These are phyloP conservation scores for Psittacula cyanocephala DNA, from an alignment of 2,113 vertebrate species.

Conservation along the genomic window DNA sequence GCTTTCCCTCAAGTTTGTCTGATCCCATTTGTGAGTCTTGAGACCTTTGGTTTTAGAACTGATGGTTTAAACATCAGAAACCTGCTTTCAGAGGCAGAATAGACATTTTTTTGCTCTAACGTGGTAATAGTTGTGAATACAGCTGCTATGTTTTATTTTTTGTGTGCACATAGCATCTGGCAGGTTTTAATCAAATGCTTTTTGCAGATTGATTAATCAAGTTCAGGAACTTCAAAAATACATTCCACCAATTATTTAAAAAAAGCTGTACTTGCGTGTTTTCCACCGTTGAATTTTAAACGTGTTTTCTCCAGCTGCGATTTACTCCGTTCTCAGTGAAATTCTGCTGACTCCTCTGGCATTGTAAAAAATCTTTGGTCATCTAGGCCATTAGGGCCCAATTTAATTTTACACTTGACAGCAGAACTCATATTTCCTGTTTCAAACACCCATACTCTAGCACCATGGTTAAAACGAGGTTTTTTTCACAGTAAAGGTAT, in stretches of 20 bases:
- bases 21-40: neutral
- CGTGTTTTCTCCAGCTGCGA: neutral
- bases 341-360: neutral
- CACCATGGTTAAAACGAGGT: neutral
- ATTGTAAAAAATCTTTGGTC: neutral
- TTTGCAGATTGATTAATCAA: constrained; percentile 49
- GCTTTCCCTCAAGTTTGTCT: neutral
- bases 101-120: neutral
- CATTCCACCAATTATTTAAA: constrained; percentile 5
- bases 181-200: constrained; percentile 15
- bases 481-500: neutral
- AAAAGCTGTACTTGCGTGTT: neutral
- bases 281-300: constrained; percentile 43
- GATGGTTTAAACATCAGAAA: neutral
- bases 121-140: neutral
- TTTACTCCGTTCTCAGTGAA: neutral
- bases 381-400: neutral
- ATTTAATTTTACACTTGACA: neutral
- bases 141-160: neutral
- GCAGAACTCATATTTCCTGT: neutral
- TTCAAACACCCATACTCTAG: neutral
- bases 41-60: neutral
- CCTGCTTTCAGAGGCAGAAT: neutral
- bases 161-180: neutral
- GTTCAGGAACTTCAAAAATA: constrained; percentile 59